Evolutionary conservation across 2,797 vertebrate species (phyloP).

Genomic region (Vespertilio murinus): DNA sequence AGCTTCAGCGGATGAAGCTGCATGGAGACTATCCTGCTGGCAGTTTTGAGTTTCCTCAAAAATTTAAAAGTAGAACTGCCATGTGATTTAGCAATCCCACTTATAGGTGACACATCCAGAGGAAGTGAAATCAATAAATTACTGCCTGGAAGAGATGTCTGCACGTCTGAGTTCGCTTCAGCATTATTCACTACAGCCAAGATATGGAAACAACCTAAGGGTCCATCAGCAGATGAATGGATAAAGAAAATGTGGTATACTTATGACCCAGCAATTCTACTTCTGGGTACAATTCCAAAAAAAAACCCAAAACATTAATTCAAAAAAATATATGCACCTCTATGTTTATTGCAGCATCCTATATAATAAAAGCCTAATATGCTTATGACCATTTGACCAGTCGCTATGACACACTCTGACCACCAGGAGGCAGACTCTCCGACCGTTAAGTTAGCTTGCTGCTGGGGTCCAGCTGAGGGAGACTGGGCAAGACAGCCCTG

Average conservation of each 20-base stretch:
- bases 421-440: too few species aligned
- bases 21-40: not conserved
- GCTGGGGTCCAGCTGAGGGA: too few species aligned
- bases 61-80: not conserved
- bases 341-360: not conserved
- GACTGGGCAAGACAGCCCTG: too few species aligned
- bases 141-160: not conserved
- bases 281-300: not conserved
- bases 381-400: too few species aligned
- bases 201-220: not conserved
- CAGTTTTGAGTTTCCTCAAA: not conserved
- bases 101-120: not conserved
- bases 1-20: not conserved
- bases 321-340: not conserved
- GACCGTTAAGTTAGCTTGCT: too few species aligned
- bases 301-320: not conserved
- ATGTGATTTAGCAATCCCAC: not conserved
- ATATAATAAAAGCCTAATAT: too few species aligned
- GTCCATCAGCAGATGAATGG: not conserved
- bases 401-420: too few species aligned
- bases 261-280: not conserved
- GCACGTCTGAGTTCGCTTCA: too few species aligned
- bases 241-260: not conserved
- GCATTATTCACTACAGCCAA: not conserved
- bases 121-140: not conserved